These are phyloP conservation scores for Cylloceria caligata DNA, from an alignment of 2,888 invertebrate species.

Conservation along the genomic window DNA sequence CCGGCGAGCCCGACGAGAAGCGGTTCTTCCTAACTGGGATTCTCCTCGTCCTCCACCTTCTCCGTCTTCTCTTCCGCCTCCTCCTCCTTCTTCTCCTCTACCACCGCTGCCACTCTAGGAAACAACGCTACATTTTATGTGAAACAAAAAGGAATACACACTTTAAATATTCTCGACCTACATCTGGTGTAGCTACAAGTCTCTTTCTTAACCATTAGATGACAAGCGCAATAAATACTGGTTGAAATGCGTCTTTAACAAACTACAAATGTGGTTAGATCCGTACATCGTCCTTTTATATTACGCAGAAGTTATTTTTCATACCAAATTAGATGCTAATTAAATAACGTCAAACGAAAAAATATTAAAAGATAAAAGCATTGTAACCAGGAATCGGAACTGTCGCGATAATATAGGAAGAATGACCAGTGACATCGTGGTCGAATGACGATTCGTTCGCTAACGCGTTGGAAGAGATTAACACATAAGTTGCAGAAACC, in stretches of 20 bases:
- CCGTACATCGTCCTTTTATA: background rate
- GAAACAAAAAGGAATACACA: conserved; percentile 28
- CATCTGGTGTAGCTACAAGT: background rate
- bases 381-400: too few species aligned
- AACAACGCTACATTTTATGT: conserved; percentile 53
- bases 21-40: conserved; percentile 56
- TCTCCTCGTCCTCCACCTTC: conserved; percentile 38
- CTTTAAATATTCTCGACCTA: conserved; percentile 24
- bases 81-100: too few species aligned
- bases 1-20: conserved; percentile 30
- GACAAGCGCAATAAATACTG: background rate
- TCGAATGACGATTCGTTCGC: too few species aligned
- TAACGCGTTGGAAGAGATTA: too few species aligned
- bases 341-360: too few species aligned
- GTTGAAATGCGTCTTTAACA: background rate
- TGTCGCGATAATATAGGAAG: too few species aligned
- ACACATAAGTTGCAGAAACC: too few species aligned
- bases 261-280: background rate
- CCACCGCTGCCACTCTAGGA: conserved; percentile 40
- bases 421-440: too few species aligned
- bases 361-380: too few species aligned
- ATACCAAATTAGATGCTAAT: background rate
- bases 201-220: background rate
- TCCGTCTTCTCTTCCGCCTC: too few species aligned
- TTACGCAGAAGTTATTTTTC: background rate